Conservation (phyloP, 2,797 vertebrate genomes). For the Enteromius mattozi region DNA sequence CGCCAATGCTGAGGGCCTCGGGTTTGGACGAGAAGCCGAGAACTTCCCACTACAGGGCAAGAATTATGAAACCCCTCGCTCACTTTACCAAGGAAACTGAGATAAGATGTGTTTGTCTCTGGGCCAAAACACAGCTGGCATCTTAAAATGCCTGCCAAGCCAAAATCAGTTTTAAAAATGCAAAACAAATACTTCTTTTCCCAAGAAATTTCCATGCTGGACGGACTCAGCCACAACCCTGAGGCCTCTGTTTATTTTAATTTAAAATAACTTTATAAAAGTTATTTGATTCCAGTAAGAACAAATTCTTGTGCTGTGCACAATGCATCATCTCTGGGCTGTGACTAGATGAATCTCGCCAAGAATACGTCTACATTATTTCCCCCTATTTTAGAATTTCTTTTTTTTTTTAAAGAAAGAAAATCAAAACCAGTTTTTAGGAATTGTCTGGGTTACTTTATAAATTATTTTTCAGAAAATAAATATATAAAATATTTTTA, state of each 20-base stretch:
- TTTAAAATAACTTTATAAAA: constrained; percentile 41
- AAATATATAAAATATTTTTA: not conserved
- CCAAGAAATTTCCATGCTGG: not conserved
- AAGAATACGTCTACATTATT: not conserved
- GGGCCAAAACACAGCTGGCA: constrained; percentile 31
- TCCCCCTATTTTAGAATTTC: not conserved
- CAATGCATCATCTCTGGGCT: constrained; percentile 7
- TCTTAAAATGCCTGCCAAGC: constrained; percentile 32
- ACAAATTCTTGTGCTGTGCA: not conserved
- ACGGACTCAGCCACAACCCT: constrained; percentile 7
- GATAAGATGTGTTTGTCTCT: constrained; percentile 43
- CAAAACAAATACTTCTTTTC: constrained; percentile 27
- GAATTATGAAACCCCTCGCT: constrained; percentile 18
- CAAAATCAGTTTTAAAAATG: constrained; percentile 44
- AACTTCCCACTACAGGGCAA: constrained; percentile 22
- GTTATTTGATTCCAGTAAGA: constrained; percentile 34
- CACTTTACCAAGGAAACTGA: constrained; percentile 33
- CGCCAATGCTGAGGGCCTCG: constrained; percentile 24
- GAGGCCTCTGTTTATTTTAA: constrained; percentile 3
- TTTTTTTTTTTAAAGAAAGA: not conserved
- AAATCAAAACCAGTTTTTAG: not conserved
- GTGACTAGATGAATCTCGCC: not conserved
- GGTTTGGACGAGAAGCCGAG: constrained; percentile 37
- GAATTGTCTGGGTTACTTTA: not conserved
- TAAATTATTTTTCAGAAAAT: not conserved